Evolutionary conservation across 2,888 invertebrate genomes (phyloP).

Genomic region (Cantharis lateralis): DNA sequence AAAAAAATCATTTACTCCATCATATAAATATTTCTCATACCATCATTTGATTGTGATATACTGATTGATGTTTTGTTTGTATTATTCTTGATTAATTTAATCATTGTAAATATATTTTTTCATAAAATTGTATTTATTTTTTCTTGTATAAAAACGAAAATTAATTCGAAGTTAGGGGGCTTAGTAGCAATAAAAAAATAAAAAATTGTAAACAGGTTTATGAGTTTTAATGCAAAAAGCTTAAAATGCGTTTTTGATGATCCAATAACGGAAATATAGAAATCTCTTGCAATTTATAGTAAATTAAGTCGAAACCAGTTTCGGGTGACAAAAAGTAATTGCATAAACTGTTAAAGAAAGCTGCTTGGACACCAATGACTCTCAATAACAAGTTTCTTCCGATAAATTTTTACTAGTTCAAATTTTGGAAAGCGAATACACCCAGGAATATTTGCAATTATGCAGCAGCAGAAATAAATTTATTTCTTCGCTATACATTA

Average conservation of each 20-base stretch:
- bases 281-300: neutral
- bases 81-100: slow-evolving; percentile 21
- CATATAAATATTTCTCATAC: slow-evolving; percentile 22
- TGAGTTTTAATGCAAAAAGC: neutral
- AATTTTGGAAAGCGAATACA: neutral
- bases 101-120: slow-evolving; percentile 35
- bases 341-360: neutral
- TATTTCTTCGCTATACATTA: neutral
- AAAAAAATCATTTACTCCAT: slow-evolving; percentile 7
- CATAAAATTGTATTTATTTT: neutral
- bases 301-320: neutral
- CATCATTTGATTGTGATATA: slow-evolving; percentile 35
- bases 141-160: neutral
- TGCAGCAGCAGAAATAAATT: neutral
- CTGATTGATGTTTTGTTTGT: slow-evolving; percentile 24
- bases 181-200: neutral
- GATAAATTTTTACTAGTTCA: neutral
- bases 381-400: neutral
- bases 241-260: neutral
- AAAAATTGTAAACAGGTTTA: neutral
- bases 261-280: neutral
- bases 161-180: neutral
- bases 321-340: neutral
- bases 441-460: too few relatives aligned
- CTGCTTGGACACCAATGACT: neutral